Evolutionary conservation across 2,888 invertebrate species (phyloP).

Genomic region (Chymomyza procnemis): DNA sequence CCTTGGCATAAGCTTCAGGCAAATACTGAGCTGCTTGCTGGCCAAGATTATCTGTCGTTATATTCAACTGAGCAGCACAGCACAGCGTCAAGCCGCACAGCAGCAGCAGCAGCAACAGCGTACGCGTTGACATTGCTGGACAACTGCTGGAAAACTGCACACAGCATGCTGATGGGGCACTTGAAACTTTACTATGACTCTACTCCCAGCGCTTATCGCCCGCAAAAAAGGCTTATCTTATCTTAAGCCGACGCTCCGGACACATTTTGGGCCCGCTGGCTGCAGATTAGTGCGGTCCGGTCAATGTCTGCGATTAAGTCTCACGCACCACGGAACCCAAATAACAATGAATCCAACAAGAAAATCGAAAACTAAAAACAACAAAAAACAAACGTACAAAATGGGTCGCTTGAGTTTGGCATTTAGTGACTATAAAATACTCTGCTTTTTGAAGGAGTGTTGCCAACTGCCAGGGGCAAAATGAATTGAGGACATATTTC

Average conservation of each 20-base stretch:
- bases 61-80: slow-evolving; percentile 20
- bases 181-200: too few species aligned
- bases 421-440: neutral
- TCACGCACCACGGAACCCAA: neutral
- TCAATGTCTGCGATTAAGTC: slow-evolving; percentile 40
- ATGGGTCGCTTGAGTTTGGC: too few species aligned
- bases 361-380: neutral
- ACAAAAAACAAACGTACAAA: too few species aligned
- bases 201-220: neutral
- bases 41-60: slow-evolving; percentile 42
- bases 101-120: slow-evolving; percentile 16
- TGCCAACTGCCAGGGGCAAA: too few species aligned
- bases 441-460: too few species aligned
- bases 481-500: too few species aligned
- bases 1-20: slow-evolving; percentile 43
- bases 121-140: neutral
- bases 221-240: neutral
- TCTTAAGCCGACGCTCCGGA: slow-evolving; percentile 1
- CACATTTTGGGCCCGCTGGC: neutral
- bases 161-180: too few species aligned
- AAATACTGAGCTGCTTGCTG: slow-evolving; percentile 52
- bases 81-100: neutral
- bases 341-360: neutral
- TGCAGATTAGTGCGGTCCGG: slow-evolving; percentile 12
- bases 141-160: neutral